These are phyloP conservation scores for Theropithecus gelada DNA, from an alignment of 2,113 vertebrate genomes.

Conservation along the genomic window DNA sequence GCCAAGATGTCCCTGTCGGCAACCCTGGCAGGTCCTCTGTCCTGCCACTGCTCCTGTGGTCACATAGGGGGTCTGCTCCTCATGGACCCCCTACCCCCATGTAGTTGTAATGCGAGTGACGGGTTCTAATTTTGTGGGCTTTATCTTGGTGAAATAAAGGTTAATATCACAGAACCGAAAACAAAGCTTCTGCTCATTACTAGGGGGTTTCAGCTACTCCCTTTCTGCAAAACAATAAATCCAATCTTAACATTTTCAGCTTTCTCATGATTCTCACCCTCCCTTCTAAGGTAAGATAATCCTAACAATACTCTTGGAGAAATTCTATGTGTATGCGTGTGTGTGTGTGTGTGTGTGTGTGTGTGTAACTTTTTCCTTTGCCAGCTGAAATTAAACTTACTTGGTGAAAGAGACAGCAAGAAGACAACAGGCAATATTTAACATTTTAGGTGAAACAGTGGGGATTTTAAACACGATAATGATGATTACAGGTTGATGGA, in stretches of 20 bases:
- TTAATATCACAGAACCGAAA: not conserved
- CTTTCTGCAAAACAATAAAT: not conserved
- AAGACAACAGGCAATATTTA: not conserved
- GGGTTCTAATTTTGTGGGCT: not conserved
- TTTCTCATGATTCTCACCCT: not conserved
- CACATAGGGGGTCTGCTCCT: not conserved
- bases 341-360: not conserved
- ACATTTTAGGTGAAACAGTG: not conserved
- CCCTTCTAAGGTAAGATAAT: not conserved
- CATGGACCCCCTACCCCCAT: not conserved
- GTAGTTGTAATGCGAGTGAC: not conserved
- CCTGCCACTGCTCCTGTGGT: not conserved
- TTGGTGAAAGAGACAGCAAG: not conserved
- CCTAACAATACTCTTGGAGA: not conserved
- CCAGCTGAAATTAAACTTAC: not conserved
- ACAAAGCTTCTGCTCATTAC: not conserved
- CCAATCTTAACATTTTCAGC: not conserved
- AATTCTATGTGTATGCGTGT: not conserved
- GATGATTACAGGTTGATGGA: no score
- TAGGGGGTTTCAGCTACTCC: not conserved
- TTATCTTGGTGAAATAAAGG: not conserved
- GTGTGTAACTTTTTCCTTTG: not conserved
- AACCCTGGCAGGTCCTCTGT: fast-evolving
- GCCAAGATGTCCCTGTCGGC: fast-evolving
- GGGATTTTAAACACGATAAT: not conserved